Evolutionary conservation across 2,113 vertebrate genomes (phyloP), one percentile per base, ranked within the genome.

Genomic region (Verasper variegatus): DNA sequence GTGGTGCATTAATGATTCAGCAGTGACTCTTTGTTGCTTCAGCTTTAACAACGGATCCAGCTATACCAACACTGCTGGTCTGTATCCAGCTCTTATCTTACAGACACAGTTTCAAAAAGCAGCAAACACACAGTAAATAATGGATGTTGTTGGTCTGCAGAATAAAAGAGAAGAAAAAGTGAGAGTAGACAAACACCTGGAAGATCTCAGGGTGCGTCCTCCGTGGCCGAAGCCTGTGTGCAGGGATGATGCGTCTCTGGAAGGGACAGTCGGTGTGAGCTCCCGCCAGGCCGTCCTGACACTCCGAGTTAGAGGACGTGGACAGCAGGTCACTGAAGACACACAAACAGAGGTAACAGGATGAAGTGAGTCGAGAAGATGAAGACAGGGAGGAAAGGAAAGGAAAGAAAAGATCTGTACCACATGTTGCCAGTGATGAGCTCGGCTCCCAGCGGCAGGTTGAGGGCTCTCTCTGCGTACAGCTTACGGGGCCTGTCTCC

Each of bases 251-350:
- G 83, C 97, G 97, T 10, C 97, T 95, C 75, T 98, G 96, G 56
- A 97, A 95, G 37, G 95, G 1, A 90, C 96, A 9, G 92, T 97
- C 76, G 66, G 95, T 1, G 90, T 94, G 95, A 64, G 94, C 95
- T 2, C 94, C 95, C 0, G 85, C 96, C 69, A 95, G 91, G 0
- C 92, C 95, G 0, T 96, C 97, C 70, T 97, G 97, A 78, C 97
- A 95, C 88, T 96, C 97, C 0, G 96, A 97, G 81, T 97, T 98
- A 26, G 96, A 97, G 15, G 96, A 97, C 14, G 96, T 97, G 67
- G 96, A 95, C 61, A 96, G 96, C 24, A 95, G 87, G 88, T 98
- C 97, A 82, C 97, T 99, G 89, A 23, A 45, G 12, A 45, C 5
- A 93, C 15, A 77, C 37, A 84, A 12, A 68, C 47, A 78, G 54